Evolutionary conservation across 1,140 invertebrate species (phyloP).

Genomic region (Probaryconus sp.): DNA sequence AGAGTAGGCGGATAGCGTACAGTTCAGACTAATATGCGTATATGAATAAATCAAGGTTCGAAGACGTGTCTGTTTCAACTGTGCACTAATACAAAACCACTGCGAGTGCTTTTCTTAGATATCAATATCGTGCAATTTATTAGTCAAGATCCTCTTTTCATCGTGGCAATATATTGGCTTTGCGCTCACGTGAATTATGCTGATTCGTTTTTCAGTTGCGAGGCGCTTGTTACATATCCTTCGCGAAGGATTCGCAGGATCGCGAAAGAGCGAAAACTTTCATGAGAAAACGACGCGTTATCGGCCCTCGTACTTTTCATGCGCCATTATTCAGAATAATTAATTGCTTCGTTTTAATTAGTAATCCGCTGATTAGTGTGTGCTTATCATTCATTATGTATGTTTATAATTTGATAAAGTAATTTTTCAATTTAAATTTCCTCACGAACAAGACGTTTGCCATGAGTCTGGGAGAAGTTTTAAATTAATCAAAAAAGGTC

Average conservation of each 20-base stretch:
- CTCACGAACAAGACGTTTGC: too few species aligned
- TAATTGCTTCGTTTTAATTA: constrained; percentile 40
- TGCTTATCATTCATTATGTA: constrained; percentile 10
- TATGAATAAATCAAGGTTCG: constrained; percentile 57
- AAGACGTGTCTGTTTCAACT: constrained; percentile 58
- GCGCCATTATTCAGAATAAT: constrained; percentile 32
- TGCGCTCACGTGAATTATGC: constrained; percentile 55
- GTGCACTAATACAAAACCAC: constrained; percentile 48
- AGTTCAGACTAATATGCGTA: constrained; percentile 59
- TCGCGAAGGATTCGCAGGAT: constrained; percentile 32
- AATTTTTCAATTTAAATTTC: too few species aligned
- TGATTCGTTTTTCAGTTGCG: constrained; percentile 29
- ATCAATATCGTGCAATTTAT: constrained; percentile 63
- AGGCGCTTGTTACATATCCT: constrained; percentile 40
- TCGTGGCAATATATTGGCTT: constrained; percentile 43
- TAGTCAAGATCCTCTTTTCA: constrained; percentile 47
- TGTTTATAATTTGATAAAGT: too few species aligned
- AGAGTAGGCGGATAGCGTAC: constrained; percentile 63
- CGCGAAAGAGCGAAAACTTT: constrained; percentile 2
- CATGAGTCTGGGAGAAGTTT: too few species aligned
- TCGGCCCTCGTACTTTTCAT: background rate
- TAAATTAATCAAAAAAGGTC: too few species aligned
- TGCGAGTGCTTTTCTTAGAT: constrained; percentile 51
- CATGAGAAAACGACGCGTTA: constrained; percentile 43
- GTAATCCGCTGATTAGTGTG: constrained; percentile 1